Evolutionary conservation across 1,140 invertebrate species (phyloP), one percentile per base, ranked within the genome.

Genomic region (Drosophila pachea): DNA sequence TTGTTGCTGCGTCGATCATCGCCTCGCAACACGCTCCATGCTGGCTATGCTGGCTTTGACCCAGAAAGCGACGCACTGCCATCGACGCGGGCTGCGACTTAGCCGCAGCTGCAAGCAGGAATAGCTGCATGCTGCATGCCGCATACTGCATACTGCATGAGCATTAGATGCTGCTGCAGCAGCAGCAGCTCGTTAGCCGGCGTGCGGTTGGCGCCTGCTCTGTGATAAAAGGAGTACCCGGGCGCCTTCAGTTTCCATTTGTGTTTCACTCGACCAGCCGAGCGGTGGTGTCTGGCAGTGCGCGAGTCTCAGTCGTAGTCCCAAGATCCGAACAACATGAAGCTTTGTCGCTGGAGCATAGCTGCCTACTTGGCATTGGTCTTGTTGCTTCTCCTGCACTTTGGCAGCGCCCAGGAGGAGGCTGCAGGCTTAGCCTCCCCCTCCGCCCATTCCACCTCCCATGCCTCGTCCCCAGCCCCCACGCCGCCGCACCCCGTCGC

Each of bases 221-320:
- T 68, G 36, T 76, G 76, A 86, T 86, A 86, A 77, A 86, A 86
- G 82, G 81, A 86, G 81, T 74, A 60, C 55, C 48, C 32, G 50
- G 38, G 61, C 64, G 66, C 66, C 62, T 49, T 66, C 42, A 67
- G 65, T 77, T 86, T 83, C 77, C 82, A 86, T 86, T 86, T 86
- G 82, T 64, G 68, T 69, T 65, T 74, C 65, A 78, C 63, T 66
- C 71, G 70, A 59, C 69, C 70, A 86, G 65, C 71, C 62, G 81
- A 64, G 54, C 77, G 81, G 77, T 84, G 63, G 32, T 73, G 22
- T 66, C 66, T 22, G 9, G 33, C 33, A 12, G 31, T 50, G 29
- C 31, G 32, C 32, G 7, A 35, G 7, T 5, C 14, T 52, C 12
- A 6, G 6, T 9, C 12, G 49, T 7, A 9, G 9, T 22, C 31